Evolutionary conservation across 2,113 vertebrate species (phyloP).

Genomic region (Daboia siamensis): DNA sequence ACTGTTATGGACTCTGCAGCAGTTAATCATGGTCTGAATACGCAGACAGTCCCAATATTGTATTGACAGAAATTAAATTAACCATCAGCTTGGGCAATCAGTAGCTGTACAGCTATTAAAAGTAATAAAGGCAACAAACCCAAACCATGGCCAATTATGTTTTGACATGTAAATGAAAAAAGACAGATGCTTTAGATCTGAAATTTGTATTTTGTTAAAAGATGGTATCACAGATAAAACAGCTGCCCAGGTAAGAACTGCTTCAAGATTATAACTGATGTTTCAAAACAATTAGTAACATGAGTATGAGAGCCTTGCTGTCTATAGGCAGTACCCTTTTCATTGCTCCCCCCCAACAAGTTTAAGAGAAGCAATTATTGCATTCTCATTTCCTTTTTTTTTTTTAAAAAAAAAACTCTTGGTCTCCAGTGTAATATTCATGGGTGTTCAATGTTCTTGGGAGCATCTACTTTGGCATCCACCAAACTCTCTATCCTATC

Average conservation of each 20-base stretch:
- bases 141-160: constrained; percentile 77
- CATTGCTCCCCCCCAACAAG: background rate
- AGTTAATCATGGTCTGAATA: constrained; percentile 86
- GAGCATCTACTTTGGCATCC: background rate
- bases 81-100: constrained; percentile 84
- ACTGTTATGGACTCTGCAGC: constrained; percentile 80
- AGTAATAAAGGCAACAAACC: constrained; percentile 83
- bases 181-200: constrained; percentile 74
- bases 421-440: background rate
- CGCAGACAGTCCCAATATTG: constrained; percentile 87
- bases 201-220: constrained; percentile 65
- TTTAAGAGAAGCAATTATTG: background rate
- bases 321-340: background rate
- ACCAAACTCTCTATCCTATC: background rate
- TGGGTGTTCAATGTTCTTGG: background rate
- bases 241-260: background rate
- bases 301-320: background rate
- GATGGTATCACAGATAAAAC: constrained; percentile 16
- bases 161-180: constrained; percentile 77
- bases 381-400: background rate
- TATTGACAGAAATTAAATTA: constrained; percentile 92
- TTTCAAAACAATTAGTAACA: background rate
- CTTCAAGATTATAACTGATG: background rate
- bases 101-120: constrained; percentile 83
- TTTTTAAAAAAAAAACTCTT: background rate